phyloP scores from a whole-genome alignment of 2,797 vertebrate species.

The Halcyon badia region DNA sequence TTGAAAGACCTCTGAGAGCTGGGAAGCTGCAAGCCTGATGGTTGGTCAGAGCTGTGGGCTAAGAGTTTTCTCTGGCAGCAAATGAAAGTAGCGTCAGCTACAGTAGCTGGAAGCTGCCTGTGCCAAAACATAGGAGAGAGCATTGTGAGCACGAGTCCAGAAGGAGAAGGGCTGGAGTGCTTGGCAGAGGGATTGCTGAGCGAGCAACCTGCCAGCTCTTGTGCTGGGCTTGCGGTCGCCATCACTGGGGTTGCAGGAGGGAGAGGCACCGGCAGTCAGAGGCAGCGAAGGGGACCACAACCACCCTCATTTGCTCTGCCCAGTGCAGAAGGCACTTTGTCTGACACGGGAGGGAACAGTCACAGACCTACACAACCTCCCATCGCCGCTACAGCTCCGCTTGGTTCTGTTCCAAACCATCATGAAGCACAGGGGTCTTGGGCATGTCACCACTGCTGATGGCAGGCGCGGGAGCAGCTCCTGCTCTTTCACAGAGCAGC shows the following conservation, averaged over 20 bases:
- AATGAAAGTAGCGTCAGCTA: slow-evolving; percentile 42
- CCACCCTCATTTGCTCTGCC: neutral
- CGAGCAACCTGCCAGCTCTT: neutral
- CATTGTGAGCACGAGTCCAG: neutral
- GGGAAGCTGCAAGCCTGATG: neutral
- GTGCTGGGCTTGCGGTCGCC: neutral
- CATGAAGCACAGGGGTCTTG: neutral
- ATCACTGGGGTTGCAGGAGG: neutral
- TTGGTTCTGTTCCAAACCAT: neutral
- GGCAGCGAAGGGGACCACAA: neutral
- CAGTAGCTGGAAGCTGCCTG: slow-evolving; percentile 55
- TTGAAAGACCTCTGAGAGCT: neutral
- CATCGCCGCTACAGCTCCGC: neutral
- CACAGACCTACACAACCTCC: rapidly evolving
- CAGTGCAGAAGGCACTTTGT: neutral
- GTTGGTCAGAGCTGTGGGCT: slow-evolving; percentile 9
- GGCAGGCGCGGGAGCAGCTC: neutral
- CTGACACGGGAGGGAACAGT: neutral
- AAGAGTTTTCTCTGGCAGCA: slow-evolving; percentile 59
- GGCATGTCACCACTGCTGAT: neutral
- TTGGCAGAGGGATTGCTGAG: neutral
- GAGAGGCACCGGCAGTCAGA: neutral
- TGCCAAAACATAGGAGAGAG: neutral
- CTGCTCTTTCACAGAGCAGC: neutral
- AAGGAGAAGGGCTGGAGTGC: neutral